Conservation (phyloP, 2,113 vertebrate genomes). For the Pygoscelis adeliae region DNA sequence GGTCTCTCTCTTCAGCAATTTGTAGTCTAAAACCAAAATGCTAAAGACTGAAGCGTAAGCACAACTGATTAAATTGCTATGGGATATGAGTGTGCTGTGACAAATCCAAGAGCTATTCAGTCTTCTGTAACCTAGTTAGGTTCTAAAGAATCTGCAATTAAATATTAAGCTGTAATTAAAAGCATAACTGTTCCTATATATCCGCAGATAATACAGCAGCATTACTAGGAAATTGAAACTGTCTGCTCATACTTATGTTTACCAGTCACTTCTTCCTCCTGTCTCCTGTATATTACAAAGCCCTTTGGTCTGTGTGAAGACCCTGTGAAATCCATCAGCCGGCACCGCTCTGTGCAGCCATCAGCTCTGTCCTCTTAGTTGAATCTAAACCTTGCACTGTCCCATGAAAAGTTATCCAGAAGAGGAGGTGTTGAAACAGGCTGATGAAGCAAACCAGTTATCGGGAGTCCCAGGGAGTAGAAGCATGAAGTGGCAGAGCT, state of each 20-base stretch:
- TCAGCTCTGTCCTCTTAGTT: not conserved
- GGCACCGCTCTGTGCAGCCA: not conserved
- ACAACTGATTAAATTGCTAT: not conserved
- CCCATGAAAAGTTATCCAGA: not conserved
- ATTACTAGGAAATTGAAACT: not conserved
- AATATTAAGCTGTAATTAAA: conserved; percentile 12
- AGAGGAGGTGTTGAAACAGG: not conserved
- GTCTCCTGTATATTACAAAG: not conserved
- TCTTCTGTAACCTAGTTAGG: not conserved
- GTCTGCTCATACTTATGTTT: not conserved
- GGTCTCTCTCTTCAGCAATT: not conserved
- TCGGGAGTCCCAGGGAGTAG: not conserved
- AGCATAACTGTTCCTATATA: conserved; percentile 22
- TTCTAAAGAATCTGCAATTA: conserved; percentile 31
- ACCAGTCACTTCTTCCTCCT: not conserved
- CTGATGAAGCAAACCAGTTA: not conserved
- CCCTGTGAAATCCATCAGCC: not conserved
- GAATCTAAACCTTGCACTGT: not conserved
- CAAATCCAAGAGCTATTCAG: not conserved
- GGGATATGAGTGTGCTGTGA: conserved; percentile 15
- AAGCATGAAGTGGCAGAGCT: not conserved
- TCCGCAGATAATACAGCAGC: conserved; percentile 6
- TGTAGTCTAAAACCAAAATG: not conserved
- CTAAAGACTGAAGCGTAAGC: not conserved
- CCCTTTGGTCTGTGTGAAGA: not conserved